phyloP scores from a whole-genome alignment of 2,113 vertebrate genomes.

The Albula glossodonta region DNA sequence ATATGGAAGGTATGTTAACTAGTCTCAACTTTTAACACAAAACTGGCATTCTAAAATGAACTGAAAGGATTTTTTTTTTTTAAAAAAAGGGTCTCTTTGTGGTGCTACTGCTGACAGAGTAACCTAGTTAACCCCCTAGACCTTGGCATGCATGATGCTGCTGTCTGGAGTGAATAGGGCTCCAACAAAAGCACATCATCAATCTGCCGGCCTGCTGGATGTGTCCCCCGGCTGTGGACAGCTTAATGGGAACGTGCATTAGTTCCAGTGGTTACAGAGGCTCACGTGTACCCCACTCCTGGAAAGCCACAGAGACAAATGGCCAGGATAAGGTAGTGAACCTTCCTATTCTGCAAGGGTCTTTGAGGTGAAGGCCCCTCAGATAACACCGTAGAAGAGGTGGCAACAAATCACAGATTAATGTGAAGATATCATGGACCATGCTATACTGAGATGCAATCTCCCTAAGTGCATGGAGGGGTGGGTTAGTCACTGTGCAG shows the following conservation, averaged over 20 bases:
- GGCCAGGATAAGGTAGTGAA: background rate
- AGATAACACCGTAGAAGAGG: background rate
- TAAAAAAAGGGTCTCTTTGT: constrained; percentile 38
- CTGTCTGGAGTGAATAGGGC: constrained; percentile 39
- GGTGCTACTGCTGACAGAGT: constrained; percentile 53
- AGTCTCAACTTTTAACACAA: constrained; percentile 2
- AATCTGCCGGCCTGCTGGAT: constrained; percentile 33
- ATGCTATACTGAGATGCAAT: background rate
- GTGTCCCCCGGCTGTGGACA: constrained; percentile 53
- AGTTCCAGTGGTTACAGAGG: constrained; percentile 57
- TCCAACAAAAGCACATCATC: constrained; percentile 37
- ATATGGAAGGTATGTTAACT: constrained; percentile 14
- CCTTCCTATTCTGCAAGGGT: background rate
- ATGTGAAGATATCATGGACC: background rate
- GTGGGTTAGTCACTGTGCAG: no score
- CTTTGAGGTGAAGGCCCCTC: background rate
- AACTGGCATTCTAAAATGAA: background rate
- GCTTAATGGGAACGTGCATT: constrained; percentile 59
- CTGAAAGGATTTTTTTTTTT: background rate
- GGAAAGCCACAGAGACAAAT: background rate
- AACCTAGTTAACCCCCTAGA: constrained; percentile 49
- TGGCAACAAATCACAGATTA: background rate
- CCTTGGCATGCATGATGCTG: constrained; percentile 39
- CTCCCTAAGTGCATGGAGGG: background rate
- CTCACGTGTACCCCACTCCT: constrained; percentile 14